phyloP scores from a whole-genome alignment of 2,797 vertebrate species.

The Oreortyx pictus region DNA sequence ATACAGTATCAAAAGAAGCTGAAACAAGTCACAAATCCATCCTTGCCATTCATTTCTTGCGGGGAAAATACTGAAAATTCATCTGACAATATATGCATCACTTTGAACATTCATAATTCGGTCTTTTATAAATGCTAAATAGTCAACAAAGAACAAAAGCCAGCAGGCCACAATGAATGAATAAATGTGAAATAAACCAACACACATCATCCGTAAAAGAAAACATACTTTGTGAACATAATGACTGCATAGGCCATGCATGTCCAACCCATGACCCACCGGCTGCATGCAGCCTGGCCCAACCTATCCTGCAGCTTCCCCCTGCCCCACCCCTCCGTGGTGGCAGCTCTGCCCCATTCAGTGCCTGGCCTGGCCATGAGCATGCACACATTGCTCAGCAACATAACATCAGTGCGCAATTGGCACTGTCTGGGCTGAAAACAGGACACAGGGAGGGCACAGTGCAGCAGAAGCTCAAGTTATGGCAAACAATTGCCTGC shows the following conservation, averaged over 20 bases:
- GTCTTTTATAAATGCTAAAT: neutral
- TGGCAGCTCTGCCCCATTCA: too few relatives aligned
- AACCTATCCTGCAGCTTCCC: too few relatives aligned
- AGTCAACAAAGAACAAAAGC: neutral
- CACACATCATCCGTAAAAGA: neutral
- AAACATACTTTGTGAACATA: neutral
- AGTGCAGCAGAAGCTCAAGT: too few relatives aligned
- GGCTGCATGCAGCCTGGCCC: too few relatives aligned
- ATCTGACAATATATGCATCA: neutral
- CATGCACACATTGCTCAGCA: too few relatives aligned
- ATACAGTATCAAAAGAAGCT: neutral
- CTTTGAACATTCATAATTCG: neutral
- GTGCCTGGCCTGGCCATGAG: too few relatives aligned
- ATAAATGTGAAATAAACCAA: neutral
- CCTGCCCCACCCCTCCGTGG: too few relatives aligned
- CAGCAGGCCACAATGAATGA: neutral
- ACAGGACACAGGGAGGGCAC: too few relatives aligned
- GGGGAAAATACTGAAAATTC: neutral
- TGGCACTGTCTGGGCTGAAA: too few relatives aligned
- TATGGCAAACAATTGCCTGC: too few relatives aligned
- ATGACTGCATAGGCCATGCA: neutral
- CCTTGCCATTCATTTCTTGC: neutral
- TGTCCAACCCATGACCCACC: too few relatives aligned
- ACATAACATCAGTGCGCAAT: too few relatives aligned
- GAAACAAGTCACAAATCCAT: neutral